Evolutionary conservation across 2,113 vertebrate species (phyloP).

Genomic region (Psilopogon haemacephalus): DNA sequence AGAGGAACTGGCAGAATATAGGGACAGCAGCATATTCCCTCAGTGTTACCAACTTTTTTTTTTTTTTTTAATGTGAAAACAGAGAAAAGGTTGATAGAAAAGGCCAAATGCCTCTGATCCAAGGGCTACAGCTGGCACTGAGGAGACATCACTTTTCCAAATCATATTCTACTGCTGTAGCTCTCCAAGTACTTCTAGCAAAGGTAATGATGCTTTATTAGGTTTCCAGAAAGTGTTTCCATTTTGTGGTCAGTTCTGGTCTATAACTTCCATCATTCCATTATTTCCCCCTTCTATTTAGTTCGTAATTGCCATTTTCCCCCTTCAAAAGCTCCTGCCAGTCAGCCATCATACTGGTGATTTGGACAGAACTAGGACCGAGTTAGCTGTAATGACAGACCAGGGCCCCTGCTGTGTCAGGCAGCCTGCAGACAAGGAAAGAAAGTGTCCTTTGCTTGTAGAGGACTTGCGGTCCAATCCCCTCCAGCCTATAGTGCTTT

Average conservation of each 20-base stretch:
- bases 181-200: background rate
- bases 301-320: background rate
- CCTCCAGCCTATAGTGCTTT: background rate
- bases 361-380: background rate
- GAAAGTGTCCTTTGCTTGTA: background rate
- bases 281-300: slow-evolving; percentile 37
- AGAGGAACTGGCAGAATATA: background rate
- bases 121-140: rapidly evolving
- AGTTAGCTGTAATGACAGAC: slow-evolving; percentile 15
- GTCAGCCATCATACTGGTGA: slow-evolving; percentile 29
- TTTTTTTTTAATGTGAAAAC: background rate
- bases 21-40: background rate
- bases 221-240: slow-evolving; percentile 37
- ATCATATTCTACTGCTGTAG: background rate
- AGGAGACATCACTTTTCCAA: background rate
- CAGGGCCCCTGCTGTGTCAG: background rate
- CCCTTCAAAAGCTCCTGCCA: slow-evolving; percentile 42
- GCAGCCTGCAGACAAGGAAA: background rate
- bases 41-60: background rate
- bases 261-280: slow-evolving; percentile 25
- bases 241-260: slow-evolving; percentile 32
- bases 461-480: background rate
- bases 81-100: background rate
- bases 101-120: background rate
- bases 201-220: slow-evolving; percentile 51